Percentiles rank a stretch among this genome's conserved stretches.
Conservation (phyloP, 2,888 invertebrate species). For the Ornithoptera alexandrae region DNA sequence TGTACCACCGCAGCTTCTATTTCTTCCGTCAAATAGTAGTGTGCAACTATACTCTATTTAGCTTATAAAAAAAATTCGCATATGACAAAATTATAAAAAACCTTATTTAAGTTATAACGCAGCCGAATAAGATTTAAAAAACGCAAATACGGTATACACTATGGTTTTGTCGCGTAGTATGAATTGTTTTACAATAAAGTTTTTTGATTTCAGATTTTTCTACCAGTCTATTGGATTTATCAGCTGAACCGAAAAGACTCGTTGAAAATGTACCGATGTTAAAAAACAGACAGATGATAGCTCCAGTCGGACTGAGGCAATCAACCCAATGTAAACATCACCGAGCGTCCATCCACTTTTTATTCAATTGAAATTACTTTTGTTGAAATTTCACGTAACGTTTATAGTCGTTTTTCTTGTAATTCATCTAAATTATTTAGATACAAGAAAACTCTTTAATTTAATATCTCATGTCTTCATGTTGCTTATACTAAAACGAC, state of each 20-base stretch:
- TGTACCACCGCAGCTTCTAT: too few relatives aligned
- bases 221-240: constrained; percentile 65
- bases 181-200: constrained; percentile 42
- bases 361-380: constrained; percentile 25
- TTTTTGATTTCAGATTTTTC: constrained; percentile 69
- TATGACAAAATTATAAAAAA: too few relatives aligned
- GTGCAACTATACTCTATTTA: too few relatives aligned
- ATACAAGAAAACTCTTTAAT: too few relatives aligned
- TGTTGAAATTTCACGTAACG: constrained; percentile 10
- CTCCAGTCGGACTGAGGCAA: constrained; percentile 57
- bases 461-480: too few relatives aligned
- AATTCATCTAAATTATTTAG: not conserved
- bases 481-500: too few relatives aligned
- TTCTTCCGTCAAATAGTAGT: too few relatives aligned
- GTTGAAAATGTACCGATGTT: constrained; percentile 74
- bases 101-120: too few relatives aligned
- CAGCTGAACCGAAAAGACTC: constrained; percentile 70
- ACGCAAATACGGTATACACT: too few relatives aligned
- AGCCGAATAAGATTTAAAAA: too few relatives aligned
- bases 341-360: constrained; percentile 32
- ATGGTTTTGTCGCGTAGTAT: not conserved
- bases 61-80: too few relatives aligned
- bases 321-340: constrained; percentile 64
- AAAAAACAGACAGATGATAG: constrained; percentile 50
- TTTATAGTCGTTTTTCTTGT: not conserved